Conservation (phyloP, 2,113 vertebrate species). For the Siphamia tubifer region DNA sequence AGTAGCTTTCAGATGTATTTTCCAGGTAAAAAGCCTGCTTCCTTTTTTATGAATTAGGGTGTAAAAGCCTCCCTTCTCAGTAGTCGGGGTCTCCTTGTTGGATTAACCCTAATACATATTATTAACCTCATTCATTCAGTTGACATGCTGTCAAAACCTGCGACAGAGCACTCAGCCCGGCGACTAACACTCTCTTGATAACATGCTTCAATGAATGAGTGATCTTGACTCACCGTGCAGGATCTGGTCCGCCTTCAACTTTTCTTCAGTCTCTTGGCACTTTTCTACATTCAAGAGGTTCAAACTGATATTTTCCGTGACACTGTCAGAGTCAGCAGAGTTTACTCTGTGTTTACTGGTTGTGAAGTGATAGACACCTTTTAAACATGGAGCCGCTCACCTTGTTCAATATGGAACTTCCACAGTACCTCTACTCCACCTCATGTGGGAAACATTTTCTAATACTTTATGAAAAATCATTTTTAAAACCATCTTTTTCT, state of each 20-base stretch:
- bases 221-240: constrained; percentile 1
- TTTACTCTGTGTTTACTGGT: constrained; percentile 1
- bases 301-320: neutral
- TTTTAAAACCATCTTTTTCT: no score
- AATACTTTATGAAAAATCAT: no score
- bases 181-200: neutral
- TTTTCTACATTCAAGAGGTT: neutral
- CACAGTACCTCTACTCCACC: no score
- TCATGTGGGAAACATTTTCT: no score
- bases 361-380: neutral
- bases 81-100: constrained; percentile 10
- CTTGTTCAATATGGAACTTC: no score
- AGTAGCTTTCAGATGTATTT: neutral
- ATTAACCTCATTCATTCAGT: constrained; percentile 56
- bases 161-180: neutral
- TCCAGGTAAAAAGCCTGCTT: neutral
- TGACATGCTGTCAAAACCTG: constrained; percentile 18
- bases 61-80: constrained; percentile 9
- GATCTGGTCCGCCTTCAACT: neutral
- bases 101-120: constrained; percentile 53
- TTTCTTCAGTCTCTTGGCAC: neutral
- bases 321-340: neutral
- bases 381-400: neutral
- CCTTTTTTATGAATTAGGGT: constrained; percentile 15
- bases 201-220: constrained; percentile 15